These are phyloP conservation scores for Drosophila fungiperda DNA, from an alignment of 2,888 invertebrate genomes.

Conservation along the genomic window DNA sequence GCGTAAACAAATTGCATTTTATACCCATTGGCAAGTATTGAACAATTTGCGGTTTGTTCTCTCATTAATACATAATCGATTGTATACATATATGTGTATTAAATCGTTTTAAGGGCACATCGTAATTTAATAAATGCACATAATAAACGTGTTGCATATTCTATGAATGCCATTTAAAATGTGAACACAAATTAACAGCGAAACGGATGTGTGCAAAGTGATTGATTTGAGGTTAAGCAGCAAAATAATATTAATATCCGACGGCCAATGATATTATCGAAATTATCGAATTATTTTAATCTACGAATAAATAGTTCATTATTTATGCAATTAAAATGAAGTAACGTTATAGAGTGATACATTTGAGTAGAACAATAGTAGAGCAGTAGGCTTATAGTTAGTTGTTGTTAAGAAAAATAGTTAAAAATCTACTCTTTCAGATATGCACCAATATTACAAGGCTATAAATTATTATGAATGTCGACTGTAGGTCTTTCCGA, in stretches of 20 bases:
- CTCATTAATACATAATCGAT: slow-evolving; percentile 63
- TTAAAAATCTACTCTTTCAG: neutral
- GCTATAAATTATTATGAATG: neutral
- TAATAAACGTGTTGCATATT: slow-evolving; percentile 51
- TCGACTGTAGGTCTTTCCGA: neutral
- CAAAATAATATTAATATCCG: slow-evolving; percentile 14
- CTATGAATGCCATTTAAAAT: slow-evolving; percentile 29
- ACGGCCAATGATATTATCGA: slow-evolving; percentile 2
- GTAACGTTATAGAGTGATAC: neutral
- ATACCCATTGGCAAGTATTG: slow-evolving; percentile 24
- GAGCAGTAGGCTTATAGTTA: neutral
- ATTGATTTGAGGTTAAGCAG: slow-evolving; percentile 30
- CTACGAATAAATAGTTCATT: neutral
- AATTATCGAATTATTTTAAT: slow-evolving; percentile 5
- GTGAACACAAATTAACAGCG: slow-evolving; percentile 32
- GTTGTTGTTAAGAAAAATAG: neutral
- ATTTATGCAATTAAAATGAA: neutral
- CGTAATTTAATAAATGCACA: slow-evolving; percentile 64
- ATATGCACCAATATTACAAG: neutral
- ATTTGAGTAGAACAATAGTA: neutral
- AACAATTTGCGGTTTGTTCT: slow-evolving; percentile 55
- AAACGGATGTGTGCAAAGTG: slow-evolving; percentile 11
- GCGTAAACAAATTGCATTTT: neutral
- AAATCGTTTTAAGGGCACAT: slow-evolving; percentile 46
- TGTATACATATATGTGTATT: slow-evolving; percentile 49